A percentile compares a stretch with the other conserved stretches of the same genome.
Evolutionary conservation across 2,797 vertebrate species (phyloP).

Genomic region (Arnoldichthys spilopterus): DNA sequence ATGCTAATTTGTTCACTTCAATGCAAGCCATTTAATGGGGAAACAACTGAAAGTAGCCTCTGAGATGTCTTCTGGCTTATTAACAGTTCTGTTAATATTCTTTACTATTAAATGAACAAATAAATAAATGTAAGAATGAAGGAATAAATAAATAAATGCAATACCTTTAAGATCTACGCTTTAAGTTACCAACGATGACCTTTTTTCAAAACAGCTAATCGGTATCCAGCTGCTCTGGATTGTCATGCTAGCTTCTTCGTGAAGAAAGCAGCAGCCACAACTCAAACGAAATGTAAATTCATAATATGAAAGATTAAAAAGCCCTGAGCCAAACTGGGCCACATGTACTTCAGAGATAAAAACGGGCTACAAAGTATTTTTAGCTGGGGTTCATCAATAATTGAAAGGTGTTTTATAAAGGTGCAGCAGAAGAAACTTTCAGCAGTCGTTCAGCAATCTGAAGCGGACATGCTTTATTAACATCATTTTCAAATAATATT

Average conservation of each 20-base stretch:
- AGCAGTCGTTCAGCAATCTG: not conserved
- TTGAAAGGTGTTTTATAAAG: not conserved
- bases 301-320: not conserved
- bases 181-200: not conserved
- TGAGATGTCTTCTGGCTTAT: not conserved
- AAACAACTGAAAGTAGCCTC: not conserved
- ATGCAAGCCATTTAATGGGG: too few relatives aligned
- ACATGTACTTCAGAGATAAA: not conserved
- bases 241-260: not conserved
- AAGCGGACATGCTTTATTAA: slow-evolving; percentile 31
- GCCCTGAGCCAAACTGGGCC: not conserved
- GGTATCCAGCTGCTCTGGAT: not conserved
- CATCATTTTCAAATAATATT: slow-evolving; percentile 13
- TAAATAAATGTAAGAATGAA: not conserved
- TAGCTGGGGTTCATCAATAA: not conserved
- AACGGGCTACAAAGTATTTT: not conserved
- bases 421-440: not conserved
- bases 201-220: not conserved
- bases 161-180: not conserved
- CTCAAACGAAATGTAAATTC: not conserved
- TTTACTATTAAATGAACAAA: not conserved
- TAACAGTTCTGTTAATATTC: not conserved
- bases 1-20: not conserved
- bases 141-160: too few relatives aligned
- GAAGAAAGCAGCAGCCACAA: not conserved